Evolutionary conservation across 2,113 vertebrate species (phyloP), one percentile per base, ranked within the genome.

Genomic region (Thomomys bottae): DNA sequence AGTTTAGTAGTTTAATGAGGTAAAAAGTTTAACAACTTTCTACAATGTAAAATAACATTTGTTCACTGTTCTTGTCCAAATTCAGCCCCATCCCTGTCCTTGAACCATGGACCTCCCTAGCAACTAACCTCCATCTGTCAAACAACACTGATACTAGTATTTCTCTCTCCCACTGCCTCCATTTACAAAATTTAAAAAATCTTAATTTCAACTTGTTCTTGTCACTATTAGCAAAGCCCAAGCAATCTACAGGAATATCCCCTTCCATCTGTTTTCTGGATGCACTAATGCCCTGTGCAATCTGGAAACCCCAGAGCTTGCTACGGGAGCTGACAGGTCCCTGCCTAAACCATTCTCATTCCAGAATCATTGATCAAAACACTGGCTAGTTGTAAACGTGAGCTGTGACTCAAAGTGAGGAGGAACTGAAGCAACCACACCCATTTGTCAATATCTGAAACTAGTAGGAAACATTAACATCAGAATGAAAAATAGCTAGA

Each of bases 1-100:
- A 89, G 42, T 49, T 87, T 40, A 75, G 26, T 70, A 8, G 42
- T 59, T 92, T 90, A 34, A 85, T 17, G 71, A 93, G 68, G 24
- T 3, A 75, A 67, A 75, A 70, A 38, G n/a, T 30, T 49, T 28
- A 32, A 21, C 24, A 14, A 73, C 36, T 71, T 86, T 21, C 23
- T 34, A 6, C 11, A 20, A 17, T 77, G 5, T 49, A 32, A 87
- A 54, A 26, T 63, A 28, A 20, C 59, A 3, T 68, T 15, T 67
- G 54, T 66, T 59, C 79, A 28, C 4, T 59, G 23, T 32, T 64
- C 64, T 63, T 28, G 14, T 36, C 32, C 45, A n/a, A 66, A 28
- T 4, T 8, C 5, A 66, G 23, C 3, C 12, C 17, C 5, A 59
- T 9, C 5, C 9, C 9, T 17, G 28, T 8, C 40, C 76, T 49